Percentiles rank a stretch among this genome's conserved stretches.
Conservation (phyloP, 2,113 vertebrate genomes). For the Paedocypris sp. region DNA sequence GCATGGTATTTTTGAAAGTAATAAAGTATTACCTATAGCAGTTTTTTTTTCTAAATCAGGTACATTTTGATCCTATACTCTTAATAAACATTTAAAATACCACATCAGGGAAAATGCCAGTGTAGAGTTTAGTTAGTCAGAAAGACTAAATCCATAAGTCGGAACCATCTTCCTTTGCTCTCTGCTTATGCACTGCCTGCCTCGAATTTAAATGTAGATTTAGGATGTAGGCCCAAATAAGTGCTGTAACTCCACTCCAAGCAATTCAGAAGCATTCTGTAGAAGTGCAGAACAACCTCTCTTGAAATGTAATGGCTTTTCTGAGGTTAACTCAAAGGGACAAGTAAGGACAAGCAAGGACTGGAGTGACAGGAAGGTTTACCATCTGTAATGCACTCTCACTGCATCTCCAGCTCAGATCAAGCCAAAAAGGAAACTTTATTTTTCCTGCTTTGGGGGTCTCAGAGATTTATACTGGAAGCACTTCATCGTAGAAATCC, state of each 20-base stretch:
- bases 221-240: constrained; percentile 63
- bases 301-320: constrained; percentile 44
- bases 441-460: constrained; percentile 37
- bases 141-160: constrained; percentile 45
- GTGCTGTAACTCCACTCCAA: constrained; percentile 65
- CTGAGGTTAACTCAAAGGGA: constrained; percentile 29
- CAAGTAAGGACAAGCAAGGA: constrained; percentile 13
- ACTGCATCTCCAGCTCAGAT: constrained; percentile 40
- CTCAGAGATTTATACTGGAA: constrained; percentile 41
- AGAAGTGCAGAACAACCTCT: constrained; percentile 52
- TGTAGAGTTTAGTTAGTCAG: constrained; percentile 67
- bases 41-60: constrained; percentile 72
- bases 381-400: constrained; percentile 40
- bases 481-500: constrained; percentile 67
- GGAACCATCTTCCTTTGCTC: constrained; percentile 57
- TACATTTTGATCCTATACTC: constrained; percentile 73
- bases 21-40: constrained; percentile 75
- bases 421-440: constrained; percentile 17
- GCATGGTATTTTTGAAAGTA: constrained; percentile 79
- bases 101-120: constrained; percentile 81
- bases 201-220: constrained; percentile 67
- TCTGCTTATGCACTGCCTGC: constrained; percentile 79
- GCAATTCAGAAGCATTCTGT: constrained; percentile 54
- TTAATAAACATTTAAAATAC: constrained; percentile 64
- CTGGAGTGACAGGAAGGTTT: constrained; percentile 12